phyloP scores from a whole-genome alignment of 2,113 vertebrate genomes.

The Tursiops truncatus region DNA sequence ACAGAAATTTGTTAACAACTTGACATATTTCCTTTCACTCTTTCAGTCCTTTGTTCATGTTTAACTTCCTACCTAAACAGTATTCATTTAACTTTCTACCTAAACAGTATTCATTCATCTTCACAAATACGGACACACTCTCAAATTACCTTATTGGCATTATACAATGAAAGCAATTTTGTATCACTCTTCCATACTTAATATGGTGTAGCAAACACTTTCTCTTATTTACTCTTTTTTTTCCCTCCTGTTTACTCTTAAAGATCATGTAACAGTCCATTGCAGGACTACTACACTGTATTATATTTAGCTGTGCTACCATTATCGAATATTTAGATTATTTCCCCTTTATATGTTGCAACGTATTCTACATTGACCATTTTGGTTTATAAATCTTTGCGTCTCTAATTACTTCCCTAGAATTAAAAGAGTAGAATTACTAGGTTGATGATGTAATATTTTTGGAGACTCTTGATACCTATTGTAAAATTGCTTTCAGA shows the following conservation, averaged over 20 bases:
- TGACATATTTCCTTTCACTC: not conserved
- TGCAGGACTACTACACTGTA: not conserved
- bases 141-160: not conserved
- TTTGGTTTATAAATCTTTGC: not conserved
- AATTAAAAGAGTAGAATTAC: not conserved
- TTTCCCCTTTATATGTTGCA: not conserved
- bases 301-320: not conserved
- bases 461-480: not conserved
- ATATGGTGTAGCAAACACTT: not conserved
- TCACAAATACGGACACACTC: not conserved
- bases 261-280: not conserved
- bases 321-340: not conserved
- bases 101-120: not conserved
- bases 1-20: not conserved
- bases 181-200: not conserved
- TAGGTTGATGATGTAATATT: not conserved
- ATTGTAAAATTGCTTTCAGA: not conserved
- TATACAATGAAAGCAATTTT: constrained; percentile 11
- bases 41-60: not conserved
- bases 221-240: not conserved
- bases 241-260: not conserved
- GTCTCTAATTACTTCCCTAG: not conserved
- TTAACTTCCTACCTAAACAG: not conserved
- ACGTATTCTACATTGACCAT: not conserved
- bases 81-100: not conserved